A percentile compares a stretch with the other conserved stretches of the same genome.
phyloP scores from a whole-genome alignment of 1,140 invertebrate genomes.

The Hetaerina americana region DNA sequence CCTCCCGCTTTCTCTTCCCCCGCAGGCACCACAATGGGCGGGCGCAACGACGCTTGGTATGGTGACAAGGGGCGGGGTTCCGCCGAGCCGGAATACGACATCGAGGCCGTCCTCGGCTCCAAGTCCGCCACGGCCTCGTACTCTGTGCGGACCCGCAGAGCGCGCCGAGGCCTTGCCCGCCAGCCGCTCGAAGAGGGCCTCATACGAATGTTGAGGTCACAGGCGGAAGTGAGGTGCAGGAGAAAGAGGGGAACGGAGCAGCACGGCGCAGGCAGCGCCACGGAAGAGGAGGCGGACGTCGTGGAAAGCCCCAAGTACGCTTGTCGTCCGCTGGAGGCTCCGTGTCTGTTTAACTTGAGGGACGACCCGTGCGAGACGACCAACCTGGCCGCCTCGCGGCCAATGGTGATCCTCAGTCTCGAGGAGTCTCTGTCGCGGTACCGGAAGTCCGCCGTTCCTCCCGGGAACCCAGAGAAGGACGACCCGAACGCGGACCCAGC shows the following conservation, averaged over 20 bases:
- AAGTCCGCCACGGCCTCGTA: constrained; percentile 26
- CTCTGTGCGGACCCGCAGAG: background rate
- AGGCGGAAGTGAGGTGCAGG: constrained; percentile 31
- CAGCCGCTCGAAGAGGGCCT: constrained; percentile 11
- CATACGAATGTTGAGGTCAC: constrained; percentile 27
- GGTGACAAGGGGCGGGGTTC: constrained; percentile 35
- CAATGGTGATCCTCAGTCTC: constrained; percentile 31
- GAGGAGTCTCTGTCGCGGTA: constrained; percentile 32
- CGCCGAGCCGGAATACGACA: constrained; percentile 26
- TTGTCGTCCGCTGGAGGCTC: constrained; percentile 37
- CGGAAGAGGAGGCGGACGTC: constrained; percentile 10
- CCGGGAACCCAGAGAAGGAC: constrained; percentile 37
- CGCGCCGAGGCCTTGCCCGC: background rate
- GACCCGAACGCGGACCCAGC: background rate
- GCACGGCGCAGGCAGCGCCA: constrained; percentile 12
- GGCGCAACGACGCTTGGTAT: constrained; percentile 39
- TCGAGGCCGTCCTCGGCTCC: constrained; percentile 33
- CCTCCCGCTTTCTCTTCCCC: constrained; percentile 4
- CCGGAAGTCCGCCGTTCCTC: constrained; percentile 46
- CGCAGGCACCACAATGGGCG: constrained; percentile 25
- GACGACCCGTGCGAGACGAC: constrained; percentile 63
- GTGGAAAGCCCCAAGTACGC: constrained; percentile 21
- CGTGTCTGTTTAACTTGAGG: constrained; percentile 59
- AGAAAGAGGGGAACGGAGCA: too few relatives aligned
- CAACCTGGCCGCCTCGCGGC: constrained; percentile 43